A percentile compares a stretch with the other conserved stretches of the same genome.
Evolutionary conservation across 2,797 vertebrate genomes (phyloP).

Genomic region (Knipowitschia caucasica): DNA sequence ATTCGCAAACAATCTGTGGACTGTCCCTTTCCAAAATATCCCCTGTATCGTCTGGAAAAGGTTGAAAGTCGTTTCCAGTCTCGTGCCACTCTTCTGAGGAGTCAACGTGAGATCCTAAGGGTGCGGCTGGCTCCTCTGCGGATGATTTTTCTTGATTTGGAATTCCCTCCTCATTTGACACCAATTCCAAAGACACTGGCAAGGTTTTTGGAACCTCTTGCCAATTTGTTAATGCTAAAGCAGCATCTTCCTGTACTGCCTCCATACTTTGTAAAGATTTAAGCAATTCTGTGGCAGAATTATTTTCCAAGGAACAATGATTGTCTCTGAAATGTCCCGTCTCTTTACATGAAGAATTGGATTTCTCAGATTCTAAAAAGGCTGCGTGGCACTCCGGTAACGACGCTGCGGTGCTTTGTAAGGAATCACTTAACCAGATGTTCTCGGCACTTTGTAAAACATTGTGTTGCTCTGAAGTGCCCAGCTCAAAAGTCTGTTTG

Average conservation of each 20-base stretch:
- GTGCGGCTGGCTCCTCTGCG: neutral
- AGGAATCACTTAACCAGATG: slow-evolving; percentile 42
- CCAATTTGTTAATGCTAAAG: no score
- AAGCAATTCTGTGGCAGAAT: no score
- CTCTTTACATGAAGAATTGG: neutral
- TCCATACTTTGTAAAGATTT: neutral
- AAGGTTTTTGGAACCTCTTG: neutral
- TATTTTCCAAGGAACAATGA: neutral
- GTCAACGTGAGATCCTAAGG: slow-evolving; percentile 34
- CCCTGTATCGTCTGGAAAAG: slow-evolving; percentile 29
- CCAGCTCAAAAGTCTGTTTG: slow-evolving; percentile 40
- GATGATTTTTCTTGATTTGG: neutral
- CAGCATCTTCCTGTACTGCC: neutral
- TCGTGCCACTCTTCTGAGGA: slow-evolving; percentile 31
- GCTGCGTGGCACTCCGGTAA: neutral
- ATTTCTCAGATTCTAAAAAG: neutral
- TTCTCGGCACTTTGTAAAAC: slow-evolving; percentile 56
- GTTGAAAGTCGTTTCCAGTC: slow-evolving; percentile 37
- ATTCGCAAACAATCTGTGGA: slow-evolving; percentile 51
- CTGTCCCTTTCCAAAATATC: slow-evolving; percentile 29
- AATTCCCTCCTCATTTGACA: neutral
- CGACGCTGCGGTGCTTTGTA: slow-evolving; percentile 12
- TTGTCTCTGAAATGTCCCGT: neutral
- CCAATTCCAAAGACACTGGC: neutral
- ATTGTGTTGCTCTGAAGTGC: slow-evolving; percentile 25